These are phyloP conservation scores for Syritta pipiens DNA, from an alignment of 2,888 invertebrate genomes.

Conservation along the genomic window DNA sequence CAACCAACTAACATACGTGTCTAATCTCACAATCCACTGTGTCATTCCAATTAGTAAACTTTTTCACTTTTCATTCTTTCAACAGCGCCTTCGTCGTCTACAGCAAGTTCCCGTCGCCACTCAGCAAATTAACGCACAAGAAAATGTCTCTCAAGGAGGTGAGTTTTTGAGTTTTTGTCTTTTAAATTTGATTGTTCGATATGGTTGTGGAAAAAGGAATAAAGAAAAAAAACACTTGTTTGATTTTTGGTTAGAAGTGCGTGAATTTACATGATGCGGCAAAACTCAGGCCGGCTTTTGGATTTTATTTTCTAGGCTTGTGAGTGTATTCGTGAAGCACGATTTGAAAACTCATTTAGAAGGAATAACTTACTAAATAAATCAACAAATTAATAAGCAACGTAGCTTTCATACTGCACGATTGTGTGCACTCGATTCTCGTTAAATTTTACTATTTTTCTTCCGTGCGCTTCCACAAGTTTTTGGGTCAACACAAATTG, in stretches of 20 bases:
- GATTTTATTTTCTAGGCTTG: neutral
- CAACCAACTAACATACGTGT: slow-evolving; percentile 28
- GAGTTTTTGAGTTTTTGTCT: neutral
- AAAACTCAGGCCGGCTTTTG: no score
- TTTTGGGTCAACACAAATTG: no score
- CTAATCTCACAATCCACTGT: neutral
- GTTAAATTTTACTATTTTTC: no score
- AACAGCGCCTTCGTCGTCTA: slow-evolving; percentile 12
- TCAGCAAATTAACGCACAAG: slow-evolving; percentile 9
- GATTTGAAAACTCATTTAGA: no score
- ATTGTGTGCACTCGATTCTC: no score
- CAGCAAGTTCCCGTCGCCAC: neutral
- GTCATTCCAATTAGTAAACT: slow-evolving; percentile 23
- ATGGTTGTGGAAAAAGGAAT: neutral
- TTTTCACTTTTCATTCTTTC: slow-evolving; percentile 11
- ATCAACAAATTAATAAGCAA: no score
- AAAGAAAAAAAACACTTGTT: neutral
- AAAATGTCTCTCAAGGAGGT: slow-evolving; percentile 60
- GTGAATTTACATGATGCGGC: neutral
- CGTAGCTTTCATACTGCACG: no score
- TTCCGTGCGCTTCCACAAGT: no score
- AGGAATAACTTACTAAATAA: no score
- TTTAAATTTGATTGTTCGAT: neutral
- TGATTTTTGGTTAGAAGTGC: no score
- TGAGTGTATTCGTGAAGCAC: no score